phyloP scores from a whole-genome alignment of 2,797 vertebrate genomes.

The Okamejei kenojei region DNA sequence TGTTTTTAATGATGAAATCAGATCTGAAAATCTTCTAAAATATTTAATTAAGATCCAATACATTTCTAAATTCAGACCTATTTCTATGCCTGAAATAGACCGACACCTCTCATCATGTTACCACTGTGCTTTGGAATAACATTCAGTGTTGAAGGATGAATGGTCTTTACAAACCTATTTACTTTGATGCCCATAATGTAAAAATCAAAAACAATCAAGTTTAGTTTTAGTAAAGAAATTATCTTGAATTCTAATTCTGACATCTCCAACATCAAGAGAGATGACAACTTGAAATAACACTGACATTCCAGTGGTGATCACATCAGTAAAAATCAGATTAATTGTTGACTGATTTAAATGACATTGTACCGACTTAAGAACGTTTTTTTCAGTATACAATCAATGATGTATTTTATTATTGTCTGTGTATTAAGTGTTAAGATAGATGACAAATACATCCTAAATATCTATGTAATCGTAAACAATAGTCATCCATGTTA shows the following conservation, averaged over 20 bases:
- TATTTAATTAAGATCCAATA: background rate
- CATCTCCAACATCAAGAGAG: slow-evolving; percentile 28
- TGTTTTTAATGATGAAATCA: background rate
- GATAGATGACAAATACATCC: background rate
- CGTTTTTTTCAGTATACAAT: background rate
- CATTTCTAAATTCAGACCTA: background rate
- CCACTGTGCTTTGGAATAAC: background rate
- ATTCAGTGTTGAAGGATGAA: background rate
- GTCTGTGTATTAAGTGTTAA: background rate
- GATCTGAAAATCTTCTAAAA: background rate
- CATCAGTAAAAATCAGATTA: background rate
- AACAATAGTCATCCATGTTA: background rate
- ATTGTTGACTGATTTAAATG: background rate
- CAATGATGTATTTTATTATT: background rate
- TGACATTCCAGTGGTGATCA: background rate
- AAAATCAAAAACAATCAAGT: slow-evolving; percentile 34
- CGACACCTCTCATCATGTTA: background rate
- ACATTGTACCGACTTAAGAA: background rate
- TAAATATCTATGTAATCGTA: background rate
- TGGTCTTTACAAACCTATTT: background rate
- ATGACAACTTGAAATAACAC: background rate
- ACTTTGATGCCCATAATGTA: slow-evolving; percentile 9
- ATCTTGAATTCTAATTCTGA: slow-evolving; percentile 33
- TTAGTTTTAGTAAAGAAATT: background rate
- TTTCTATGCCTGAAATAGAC: background rate